phyloP scores from a whole-genome alignment of 1,140 invertebrate genomes.

The Procambarus clarkii region DNA sequence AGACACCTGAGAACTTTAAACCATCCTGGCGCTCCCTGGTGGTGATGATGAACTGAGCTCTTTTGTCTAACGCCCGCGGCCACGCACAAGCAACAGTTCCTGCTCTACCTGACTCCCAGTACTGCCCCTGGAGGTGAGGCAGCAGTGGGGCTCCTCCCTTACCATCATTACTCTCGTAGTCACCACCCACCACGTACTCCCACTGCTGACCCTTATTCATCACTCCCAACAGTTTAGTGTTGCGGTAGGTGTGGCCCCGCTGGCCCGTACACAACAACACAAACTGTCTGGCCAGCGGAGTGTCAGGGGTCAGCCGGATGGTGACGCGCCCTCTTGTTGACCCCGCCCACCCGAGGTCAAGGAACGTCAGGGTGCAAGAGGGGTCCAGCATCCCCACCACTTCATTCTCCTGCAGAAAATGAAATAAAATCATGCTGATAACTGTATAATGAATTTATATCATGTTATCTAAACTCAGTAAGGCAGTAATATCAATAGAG shows the following conservation, averaged over 20 bases:
- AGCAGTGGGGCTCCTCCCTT: background rate
- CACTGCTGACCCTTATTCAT: background rate
- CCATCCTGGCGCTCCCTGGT: too few species aligned
- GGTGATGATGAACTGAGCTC: too few species aligned
- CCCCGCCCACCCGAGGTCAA: background rate
- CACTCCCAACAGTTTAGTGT: background rate
- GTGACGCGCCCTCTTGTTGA: background rate
- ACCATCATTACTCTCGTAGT: too few species aligned
- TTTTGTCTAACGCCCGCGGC: too few species aligned
- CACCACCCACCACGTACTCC: background rate
- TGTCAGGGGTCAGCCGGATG: slow-evolving; percentile 20
- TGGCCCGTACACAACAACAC: slow-evolving; percentile 3
- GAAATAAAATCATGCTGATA: too few species aligned
- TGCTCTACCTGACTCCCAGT: too few species aligned
- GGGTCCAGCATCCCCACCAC: background rate
- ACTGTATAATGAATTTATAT: too few species aligned
- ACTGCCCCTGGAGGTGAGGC: background rate
- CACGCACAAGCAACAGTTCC: too few species aligned
- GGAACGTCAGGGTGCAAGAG: background rate
- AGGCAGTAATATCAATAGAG: too few species aligned
- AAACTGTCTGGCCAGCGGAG: slow-evolving; percentile 4
- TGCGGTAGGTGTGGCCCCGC: background rate
- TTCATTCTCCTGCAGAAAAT: background rate
- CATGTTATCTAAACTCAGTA: too few species aligned
- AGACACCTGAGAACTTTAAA: too few species aligned